Evolutionary conservation across 92 coral and sea anemone genomes (phyloP), one percentile per base, ranked within the genome.

Genomic region (Epizoanthus rinbou): DNA sequence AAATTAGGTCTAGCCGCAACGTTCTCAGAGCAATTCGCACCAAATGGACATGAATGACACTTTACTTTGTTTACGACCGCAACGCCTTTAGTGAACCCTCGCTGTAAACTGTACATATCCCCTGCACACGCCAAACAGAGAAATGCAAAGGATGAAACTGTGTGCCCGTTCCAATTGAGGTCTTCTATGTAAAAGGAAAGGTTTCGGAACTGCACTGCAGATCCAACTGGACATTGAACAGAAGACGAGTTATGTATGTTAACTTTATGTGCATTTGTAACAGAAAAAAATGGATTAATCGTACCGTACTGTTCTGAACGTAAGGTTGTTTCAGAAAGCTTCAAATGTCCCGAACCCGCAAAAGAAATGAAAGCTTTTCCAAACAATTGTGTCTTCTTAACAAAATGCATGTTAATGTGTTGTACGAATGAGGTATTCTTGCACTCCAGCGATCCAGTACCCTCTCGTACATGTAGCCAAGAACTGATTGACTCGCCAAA

Each of bases 1-100:
- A 71, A 81, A 45, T 87, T 81, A 3, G 86, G 83, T 17, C 57
- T 63, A 25, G 90, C 90, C 33, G 90, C 57, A 8, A 87, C 28
- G 59, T 58, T 35, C 18, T 70, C 43, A 1, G 70, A 50, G 57
- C 90, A 87, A 28, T 73, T 64, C 5, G 82, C 90, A 5, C 90
- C 90, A 3, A 9, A 15, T 41, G 90, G 90, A 56, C 90, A 87
- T 0, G 73, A 25, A 3, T 15, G 22, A 60, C 90, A 87, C n/a
- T 47, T 6, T 5, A 73, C 22, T 25, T 63, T 13, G 62, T 35
- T 52, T 63, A 5, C 47, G 6, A 81, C 24, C n/a, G 28, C 24
- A 6, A 82, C 56, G 8, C 90, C 86, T 18, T 54, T 39, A 8
- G 74, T 64, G 45, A 25, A 16, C 9, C 83, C 90, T 43, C 86